Base-by-base conservation (phyloP, 2,113 vertebrate genomes). In the Albula glossodonta region DNA sequence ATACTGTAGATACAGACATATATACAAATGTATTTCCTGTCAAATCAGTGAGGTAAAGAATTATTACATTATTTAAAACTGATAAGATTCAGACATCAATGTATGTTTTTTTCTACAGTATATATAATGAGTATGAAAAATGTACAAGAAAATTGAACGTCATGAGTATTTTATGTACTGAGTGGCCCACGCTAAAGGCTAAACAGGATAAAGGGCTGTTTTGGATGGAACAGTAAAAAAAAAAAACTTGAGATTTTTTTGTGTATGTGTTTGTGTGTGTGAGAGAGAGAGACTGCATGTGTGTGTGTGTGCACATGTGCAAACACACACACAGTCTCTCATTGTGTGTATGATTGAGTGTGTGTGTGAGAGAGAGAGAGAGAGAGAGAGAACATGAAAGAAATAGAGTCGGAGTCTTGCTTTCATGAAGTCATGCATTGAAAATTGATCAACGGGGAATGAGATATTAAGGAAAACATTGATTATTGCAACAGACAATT, bases 261-360 rank as follows among this genome's bases (percentile, higher is more conserved):
- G 31, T 41, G 31, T 41, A 0, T 41, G 31, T n/a, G 1, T 41
- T 41, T 41, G 31, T 41, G 31, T 41, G 31, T 41, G 31, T 41
- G 31, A 41, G 31, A 41, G 31, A 41, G 31, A 41, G 31, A 41
- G 31, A 41, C 31, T 41, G 31, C 0, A 41, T 41, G 31, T 41
- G 31, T 41, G 31, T 41, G 31, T 41, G 31, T 92, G 89, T 89
- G 88, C 90, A 87, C 88, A 85, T 88, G 89, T 90, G 89, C 85
- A 10, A 52, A n/a, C n/a, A n/a, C n/a, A n/a, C n/a, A n/a, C n/a
- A n/a, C n/a, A n/a, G n/a, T 41, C 31, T 41, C 31, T 41, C 31
- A 41, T 41, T 41, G 31, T 41, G 31, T 41, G 31, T 41, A 41
- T 41, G 31, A 41, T 41, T 41, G 31, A 41, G 31, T 1, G 31